These are phyloP conservation scores for Papilio xuthus DNA, from an alignment of 1,140 invertebrate species.

Conservation along the genomic window DNA sequence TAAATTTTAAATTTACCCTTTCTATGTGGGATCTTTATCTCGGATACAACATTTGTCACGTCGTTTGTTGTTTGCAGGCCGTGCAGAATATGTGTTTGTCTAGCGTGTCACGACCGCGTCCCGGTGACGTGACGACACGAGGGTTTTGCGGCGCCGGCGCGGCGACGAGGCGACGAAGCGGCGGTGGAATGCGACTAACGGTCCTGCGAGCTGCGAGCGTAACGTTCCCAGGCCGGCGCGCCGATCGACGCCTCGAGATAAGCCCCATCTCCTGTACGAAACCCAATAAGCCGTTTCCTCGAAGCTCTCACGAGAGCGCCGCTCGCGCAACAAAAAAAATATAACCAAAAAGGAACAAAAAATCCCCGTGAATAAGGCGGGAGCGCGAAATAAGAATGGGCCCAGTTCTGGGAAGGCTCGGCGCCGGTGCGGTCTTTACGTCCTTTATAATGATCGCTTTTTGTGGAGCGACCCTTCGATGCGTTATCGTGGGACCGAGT, in stretches of 20 bases:
- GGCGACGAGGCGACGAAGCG: slow-evolving; percentile 43
- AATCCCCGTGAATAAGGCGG: slow-evolving; percentile 76
- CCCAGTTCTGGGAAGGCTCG: slow-evolving; percentile 78
- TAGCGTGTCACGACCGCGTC: slow-evolving; percentile 12
- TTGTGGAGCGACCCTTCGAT: slow-evolving; percentile 75
- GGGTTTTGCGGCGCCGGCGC: slow-evolving; percentile 30
- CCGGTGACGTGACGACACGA: slow-evolving; percentile 41
- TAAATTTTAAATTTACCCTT: background rate
- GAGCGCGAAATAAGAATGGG: slow-evolving; percentile 80
- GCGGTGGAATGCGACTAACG: slow-evolving; percentile 61
- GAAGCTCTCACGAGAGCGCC: slow-evolving; percentile 75
- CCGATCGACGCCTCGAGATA: slow-evolving; percentile 71
- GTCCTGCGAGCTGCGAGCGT: slow-evolving; percentile 52
- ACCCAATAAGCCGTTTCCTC: slow-evolving; percentile 79
- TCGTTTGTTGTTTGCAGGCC: background rate
- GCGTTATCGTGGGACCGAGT: slow-evolving; percentile 74
- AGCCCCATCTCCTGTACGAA: slow-evolving; percentile 70
- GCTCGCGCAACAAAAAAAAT: slow-evolving; percentile 72
- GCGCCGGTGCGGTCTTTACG: slow-evolving; percentile 79
- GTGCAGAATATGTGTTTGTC: background rate
- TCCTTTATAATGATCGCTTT: slow-evolving; percentile 79
- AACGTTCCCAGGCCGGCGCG: slow-evolving; percentile 61
- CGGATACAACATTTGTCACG: background rate
- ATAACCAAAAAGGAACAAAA: slow-evolving; percentile 73
- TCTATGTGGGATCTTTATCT: background rate